Base-by-base conservation (phyloP, 2,888 invertebrate genomes). In the Corbicula japonica region DNA sequence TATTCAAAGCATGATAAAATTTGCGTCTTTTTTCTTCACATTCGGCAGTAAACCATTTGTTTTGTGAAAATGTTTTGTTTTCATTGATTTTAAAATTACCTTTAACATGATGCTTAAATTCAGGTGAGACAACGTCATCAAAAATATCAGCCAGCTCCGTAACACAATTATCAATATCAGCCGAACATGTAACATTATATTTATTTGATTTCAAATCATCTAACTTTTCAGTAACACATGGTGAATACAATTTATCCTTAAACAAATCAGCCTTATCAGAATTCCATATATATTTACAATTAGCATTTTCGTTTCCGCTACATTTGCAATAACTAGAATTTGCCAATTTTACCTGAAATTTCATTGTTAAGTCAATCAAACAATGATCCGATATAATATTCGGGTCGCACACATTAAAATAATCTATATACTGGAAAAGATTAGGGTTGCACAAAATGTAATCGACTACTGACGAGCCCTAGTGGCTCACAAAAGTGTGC, bases 401-500 rank as follows among this genome's bases (percentile, higher is more conserved):
- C 23, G 61, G 61, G 18, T 61, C 61, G 18, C 44, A 18, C 6
- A 61, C 44, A 18, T 61, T 21, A 41, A 61, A 61, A 10, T 41
- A 26, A 23, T 61, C 44, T 2, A 61, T 41, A 44, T 26, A 10
- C 23, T 26, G 21, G 6, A 61, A 61, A 18, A 61, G 21, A 34
- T 61, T 26, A 12, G 21, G 61, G 38, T 30, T 32, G 10, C 21
- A 21, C 21, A 34, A 35, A 23, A 35, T 21, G 21, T 60, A 35
- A 26, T 38, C 60, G 8, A 38, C 38, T 35, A 60, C n/a, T 21
- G n/a, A 21, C 23, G n/a, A 23, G 5, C 34, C 34, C 2, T 30
- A 44, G 44, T 44, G 1, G n/a, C 38, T 34, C 30, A 44, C 23
- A n/a, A n/a, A n/a, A n/a, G n/a, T n/a, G n/a, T n/a, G n/a, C n/a